phyloP scores from a whole-genome alignment of 1,140 invertebrate genomes.

The Magallana ariakensis region DNA sequence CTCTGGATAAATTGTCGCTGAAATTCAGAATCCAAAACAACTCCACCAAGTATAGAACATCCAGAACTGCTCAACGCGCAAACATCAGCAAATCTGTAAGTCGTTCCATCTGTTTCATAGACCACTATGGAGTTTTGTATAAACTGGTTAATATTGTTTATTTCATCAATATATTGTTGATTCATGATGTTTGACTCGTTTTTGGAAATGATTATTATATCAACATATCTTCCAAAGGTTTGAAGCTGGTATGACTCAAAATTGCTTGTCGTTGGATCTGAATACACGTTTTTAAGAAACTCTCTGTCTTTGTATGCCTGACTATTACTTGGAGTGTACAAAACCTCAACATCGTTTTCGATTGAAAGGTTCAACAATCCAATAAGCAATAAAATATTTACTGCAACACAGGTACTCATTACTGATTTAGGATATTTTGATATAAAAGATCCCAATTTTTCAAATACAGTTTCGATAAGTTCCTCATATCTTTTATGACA shows the following conservation, averaged over 20 bases:
- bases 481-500: background rate
- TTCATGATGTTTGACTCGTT: constrained; percentile 27
- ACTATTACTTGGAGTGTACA: constrained; percentile 47
- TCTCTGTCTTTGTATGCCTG: constrained; percentile 35
- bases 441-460: background rate
- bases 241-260: constrained; percentile 22
- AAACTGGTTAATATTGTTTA: background rate
- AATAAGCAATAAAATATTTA: background rate
- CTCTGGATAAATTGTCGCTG: background rate
- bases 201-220: constrained; percentile 34
- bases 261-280: constrained; percentile 8
- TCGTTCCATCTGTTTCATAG: background rate
- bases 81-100: constrained; percentile 18
- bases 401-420: background rate
- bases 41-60: constrained; percentile 15
- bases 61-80: constrained; percentile 22
- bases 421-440: background rate
- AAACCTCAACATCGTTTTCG: constrained; percentile 17
- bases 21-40: constrained; percentile 15
- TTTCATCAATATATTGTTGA: constrained; percentile 11
- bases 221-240: constrained; percentile 17
- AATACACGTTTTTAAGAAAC: constrained; percentile 1
- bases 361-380: background rate
- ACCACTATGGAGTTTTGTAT: background rate
- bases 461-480: background rate